Base-by-base conservation (phyloP, 2,888 invertebrate species). In the Cephus pulcher region DNA sequence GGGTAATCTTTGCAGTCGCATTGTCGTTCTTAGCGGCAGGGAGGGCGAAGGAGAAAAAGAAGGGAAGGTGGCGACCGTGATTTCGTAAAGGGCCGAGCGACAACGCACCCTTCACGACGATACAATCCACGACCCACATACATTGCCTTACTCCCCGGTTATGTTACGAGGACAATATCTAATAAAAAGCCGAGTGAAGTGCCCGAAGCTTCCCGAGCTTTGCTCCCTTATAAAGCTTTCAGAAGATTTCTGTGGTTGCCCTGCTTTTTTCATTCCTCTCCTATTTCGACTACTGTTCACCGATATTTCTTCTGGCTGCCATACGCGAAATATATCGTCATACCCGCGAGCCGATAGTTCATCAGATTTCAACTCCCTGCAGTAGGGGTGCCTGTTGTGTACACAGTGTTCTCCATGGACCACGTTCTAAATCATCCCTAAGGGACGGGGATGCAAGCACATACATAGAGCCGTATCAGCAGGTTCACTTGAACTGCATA, bases 161-260 rank as follows among this genome's bases (percentile, higher is more conserved):
- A 83, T 84, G 85, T 87, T 87, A 86, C 83, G 84, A 82, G 82
- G 83, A 87, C 84, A 87, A 88, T 88, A 87, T 87, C 87, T 88
- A 88, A 89, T 89, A 89, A 87, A 87, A 88, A 82, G 81, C 82
- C 79, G 79, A 80, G 78, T 76, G 81, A 85, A 86, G 84, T 84
- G 82, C 83, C 77, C 71, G 75, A 76, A 81, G 82, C 76, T 80
- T 37, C 79, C 33, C 34, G 74, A 79, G 80, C 74, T 82, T 77
- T 76, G 78, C 75, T 33, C 69, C 56, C 71, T 76, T 83, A 80
- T 81, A 81, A 84, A 86, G 83, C 81, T 78, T 80, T 80, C 34
- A 75, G 11, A 23, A 56, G 76, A 83, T 84, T 82, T 80, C 80
- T 69, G 69, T 70, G 56, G 56, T 56, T 56, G 9, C 56, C 56